Evolutionary conservation across 2,888 invertebrate genomes (phyloP).

Genomic region (Liodrosophila aerea): DNA sequence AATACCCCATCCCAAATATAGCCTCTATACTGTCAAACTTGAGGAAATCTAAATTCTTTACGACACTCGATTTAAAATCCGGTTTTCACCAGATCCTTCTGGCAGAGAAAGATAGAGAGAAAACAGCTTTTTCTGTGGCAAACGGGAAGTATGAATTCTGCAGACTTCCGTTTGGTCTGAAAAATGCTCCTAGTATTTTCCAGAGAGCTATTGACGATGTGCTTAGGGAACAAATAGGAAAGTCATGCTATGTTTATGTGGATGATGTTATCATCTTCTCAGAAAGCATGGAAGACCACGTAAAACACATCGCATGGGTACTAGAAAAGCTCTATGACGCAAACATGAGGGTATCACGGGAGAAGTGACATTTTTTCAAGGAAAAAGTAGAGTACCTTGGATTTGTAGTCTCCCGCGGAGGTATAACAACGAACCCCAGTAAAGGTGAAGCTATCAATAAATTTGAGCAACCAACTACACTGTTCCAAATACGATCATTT

Average conservation of each 20-base stretch:
- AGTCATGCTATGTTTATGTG: slow-evolving; percentile 17
- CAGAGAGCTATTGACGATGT: slow-evolving; percentile 18
- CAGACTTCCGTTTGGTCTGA: slow-evolving; percentile 13
- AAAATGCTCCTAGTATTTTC: slow-evolving; percentile 17
- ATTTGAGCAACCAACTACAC: slow-evolving; percentile 6
- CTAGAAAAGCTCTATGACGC: neutral
- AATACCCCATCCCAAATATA: slow-evolving; percentile 1
- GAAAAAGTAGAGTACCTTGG: neutral
- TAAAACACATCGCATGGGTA: slow-evolving; percentile 7
- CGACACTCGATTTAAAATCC: neutral
- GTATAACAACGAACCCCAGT: slow-evolving; percentile 4
- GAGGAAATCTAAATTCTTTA: neutral
- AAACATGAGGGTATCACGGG: neutral
- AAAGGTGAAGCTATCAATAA: slow-evolving; percentile 9
- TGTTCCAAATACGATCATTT: slow-evolving; percentile 4
- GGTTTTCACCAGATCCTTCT: neutral
- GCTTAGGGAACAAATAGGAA: slow-evolving; percentile 2
- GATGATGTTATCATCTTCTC: slow-evolving; percentile 9
- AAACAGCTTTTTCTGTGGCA: slow-evolving; percentile 18
- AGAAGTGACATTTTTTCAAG: neutral
- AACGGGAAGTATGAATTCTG: slow-evolving; percentile 19
- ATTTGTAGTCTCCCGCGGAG: neutral
- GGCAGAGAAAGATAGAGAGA: slow-evolving; percentile 2
- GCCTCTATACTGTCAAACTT: neutral
- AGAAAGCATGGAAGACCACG: neutral